Conservation (phyloP, 2,113 vertebrate genomes). For the Muscicapa adusta region DNA sequence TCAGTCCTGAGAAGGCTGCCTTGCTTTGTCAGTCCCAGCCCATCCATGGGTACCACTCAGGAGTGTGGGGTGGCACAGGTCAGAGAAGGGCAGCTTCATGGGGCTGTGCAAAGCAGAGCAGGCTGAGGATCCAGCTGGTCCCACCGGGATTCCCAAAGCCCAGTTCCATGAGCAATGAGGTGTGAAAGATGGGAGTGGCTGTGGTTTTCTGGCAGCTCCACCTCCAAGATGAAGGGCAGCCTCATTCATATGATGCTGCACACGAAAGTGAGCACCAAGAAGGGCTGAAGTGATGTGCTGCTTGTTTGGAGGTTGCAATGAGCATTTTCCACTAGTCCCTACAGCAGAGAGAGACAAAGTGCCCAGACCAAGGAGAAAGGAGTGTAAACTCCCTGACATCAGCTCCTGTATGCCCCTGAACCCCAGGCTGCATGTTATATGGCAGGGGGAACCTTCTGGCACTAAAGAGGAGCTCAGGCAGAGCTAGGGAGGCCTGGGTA, state of each 20-base stretch:
- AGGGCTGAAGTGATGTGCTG: neutral
- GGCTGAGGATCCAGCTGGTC: neutral
- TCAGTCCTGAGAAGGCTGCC: neutral
- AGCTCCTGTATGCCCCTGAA: neutral
- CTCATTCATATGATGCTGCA: neutral
- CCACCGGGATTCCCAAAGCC: rapidly evolving
- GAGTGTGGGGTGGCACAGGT: rapidly evolving
- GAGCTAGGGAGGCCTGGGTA: neutral
- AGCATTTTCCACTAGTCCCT: neutral
- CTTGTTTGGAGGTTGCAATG: neutral
- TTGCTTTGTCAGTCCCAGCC: neutral
- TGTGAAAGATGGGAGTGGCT: neutral
- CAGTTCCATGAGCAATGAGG: rapidly evolving
- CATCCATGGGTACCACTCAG: rapidly evolving
- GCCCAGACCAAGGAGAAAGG: neutral
- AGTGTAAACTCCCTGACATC: neutral
- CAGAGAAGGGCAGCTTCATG: neutral
- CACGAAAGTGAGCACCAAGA: rapidly evolving
- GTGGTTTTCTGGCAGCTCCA: neutral
- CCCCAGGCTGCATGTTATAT: neutral
- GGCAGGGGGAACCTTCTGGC: neutral
- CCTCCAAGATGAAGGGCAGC: neutral
- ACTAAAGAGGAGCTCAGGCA: neutral
- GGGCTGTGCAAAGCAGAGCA: neutral
- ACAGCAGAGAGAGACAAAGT: neutral